Conservation (phyloP, 2,888 invertebrate genomes). For the Drosophila picticornis region DNA sequence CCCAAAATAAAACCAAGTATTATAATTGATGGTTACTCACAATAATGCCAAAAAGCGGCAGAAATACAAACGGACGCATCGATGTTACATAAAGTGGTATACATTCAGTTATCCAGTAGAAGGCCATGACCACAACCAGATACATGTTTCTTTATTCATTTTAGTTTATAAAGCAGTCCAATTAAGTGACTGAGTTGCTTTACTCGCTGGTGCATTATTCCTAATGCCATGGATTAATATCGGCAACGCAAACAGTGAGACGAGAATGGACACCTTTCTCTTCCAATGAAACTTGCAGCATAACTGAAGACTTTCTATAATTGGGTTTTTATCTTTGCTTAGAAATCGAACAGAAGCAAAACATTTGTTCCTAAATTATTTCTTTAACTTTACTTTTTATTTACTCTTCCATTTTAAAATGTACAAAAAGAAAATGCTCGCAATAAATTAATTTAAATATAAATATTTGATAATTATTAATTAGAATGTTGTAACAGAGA, state of each 20-base stretch:
- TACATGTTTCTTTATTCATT: constrained; percentile 88
- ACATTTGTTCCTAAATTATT: neutral
- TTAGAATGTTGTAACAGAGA: neutral
- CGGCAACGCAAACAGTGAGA: constrained; percentile 49
- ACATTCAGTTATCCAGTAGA: constrained; percentile 92
- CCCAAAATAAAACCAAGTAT: neutral
- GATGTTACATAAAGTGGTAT: constrained; percentile 92
- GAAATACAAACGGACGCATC: constrained; percentile 91
- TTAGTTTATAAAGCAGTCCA: neutral
- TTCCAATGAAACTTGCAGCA: constrained; percentile 60
- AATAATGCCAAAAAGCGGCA: constrained; percentile 92
- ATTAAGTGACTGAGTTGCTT: neutral
- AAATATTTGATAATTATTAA: neutral
- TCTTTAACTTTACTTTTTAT: neutral
- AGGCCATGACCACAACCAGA: constrained; percentile 91
- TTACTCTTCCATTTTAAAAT: constrained; percentile 37
- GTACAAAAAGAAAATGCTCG: neutral
- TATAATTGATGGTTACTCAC: constrained; percentile 65
- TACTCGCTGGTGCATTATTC: constrained; percentile 12
- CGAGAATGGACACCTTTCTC: constrained; percentile 38
- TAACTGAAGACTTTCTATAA: neutral
- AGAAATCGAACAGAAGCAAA: neutral
- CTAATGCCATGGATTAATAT: constrained; percentile 29
- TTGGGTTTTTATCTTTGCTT: constrained; percentile 3
- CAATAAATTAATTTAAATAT: neutral